A percentile compares a stretch with the other conserved stretches of the same genome.
Conservation (phyloP, 2,113 vertebrate species). For the Nesogale talazaci region DNA sequence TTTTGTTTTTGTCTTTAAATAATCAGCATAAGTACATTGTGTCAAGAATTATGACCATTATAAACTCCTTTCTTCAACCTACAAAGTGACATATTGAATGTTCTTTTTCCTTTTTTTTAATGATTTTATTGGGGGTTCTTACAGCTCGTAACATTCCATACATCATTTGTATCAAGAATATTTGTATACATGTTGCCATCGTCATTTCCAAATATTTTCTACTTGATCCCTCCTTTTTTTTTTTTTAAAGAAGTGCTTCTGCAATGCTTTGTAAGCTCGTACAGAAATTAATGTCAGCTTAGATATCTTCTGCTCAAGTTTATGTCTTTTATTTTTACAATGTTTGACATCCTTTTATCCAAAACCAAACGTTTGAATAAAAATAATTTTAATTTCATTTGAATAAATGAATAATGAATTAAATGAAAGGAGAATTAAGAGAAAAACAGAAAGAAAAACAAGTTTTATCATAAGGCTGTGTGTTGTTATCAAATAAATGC, state of each 20-base stretch:
- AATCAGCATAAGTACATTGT: slow-evolving; percentile 24
- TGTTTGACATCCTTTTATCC: slow-evolving; percentile 31
- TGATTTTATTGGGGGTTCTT: no score
- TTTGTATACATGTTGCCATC: no score
- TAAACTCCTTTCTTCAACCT: background rate
- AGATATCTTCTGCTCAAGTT: background rate
- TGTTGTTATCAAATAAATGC: slow-evolving; percentile 10
- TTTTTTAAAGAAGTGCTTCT: slow-evolving; percentile 37
- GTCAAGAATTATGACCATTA: slow-evolving; percentile 39
- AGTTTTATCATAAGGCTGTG: slow-evolving; percentile 5
- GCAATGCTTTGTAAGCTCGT: background rate
- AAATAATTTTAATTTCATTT: slow-evolving; percentile 61
- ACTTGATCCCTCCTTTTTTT: no score
- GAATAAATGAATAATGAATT: background rate
- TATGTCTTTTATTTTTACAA: background rate
- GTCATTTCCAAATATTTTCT: no score
- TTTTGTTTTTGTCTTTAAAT: background rate
- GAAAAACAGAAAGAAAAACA: slow-evolving; percentile 16
- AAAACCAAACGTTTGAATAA: slow-evolving; percentile 52
- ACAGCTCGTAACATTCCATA: no score
- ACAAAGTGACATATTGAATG: slow-evolving; percentile 13
- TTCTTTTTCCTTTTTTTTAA: slow-evolving; percentile 48
- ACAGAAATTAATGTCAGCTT: slow-evolving; percentile 59
- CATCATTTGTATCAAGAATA: no score
- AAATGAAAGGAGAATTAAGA: background rate